Percentiles rank a stretch among this genome's conserved stretches.
phyloP scores from a whole-genome alignment of 2,888 invertebrate genomes.

The Cosmopolites sordidus region DNA sequence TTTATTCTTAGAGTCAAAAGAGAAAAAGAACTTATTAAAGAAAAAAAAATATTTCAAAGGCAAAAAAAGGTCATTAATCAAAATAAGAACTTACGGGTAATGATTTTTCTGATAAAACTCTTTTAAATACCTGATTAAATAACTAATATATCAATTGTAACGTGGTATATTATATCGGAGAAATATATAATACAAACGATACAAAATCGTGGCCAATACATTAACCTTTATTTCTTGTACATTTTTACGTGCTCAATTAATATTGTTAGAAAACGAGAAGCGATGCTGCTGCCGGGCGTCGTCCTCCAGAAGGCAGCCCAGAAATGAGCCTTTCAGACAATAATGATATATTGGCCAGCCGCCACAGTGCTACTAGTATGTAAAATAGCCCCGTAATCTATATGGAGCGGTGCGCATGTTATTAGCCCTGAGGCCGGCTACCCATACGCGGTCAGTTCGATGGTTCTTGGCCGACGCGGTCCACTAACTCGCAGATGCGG shows the following conservation, averaged over 20 bases:
- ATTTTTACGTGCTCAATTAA: not conserved
- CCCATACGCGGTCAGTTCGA: not conserved
- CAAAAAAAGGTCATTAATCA: no score
- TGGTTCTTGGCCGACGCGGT: not conserved
- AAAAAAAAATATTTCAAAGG: no score
- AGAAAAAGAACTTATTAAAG: no score
- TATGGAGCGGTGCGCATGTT: slow-evolving; percentile 39
- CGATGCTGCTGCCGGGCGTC: not conserved
- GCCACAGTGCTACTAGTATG: slow-evolving; percentile 48
- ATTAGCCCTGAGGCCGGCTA: slow-evolving; percentile 13
- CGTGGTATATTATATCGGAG: no score
- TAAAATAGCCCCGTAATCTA: slow-evolving; percentile 49
- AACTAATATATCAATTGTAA: no score
- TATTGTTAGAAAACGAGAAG: not conserved
- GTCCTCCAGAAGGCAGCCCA: not conserved
- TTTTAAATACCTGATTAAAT: no score
- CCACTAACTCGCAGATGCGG: slow-evolving; percentile 1
- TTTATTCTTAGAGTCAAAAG: no score
- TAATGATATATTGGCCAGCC: slow-evolving; percentile 48
- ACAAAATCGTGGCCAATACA: no score
- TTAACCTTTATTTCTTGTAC: no score
- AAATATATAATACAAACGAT: no score
- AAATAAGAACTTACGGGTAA: no score
- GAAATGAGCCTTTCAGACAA: slow-evolving; percentile 42
- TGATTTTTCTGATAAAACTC: no score